Evolutionary conservation across 2,797 vertebrate species (phyloP).

Genomic region (Onychomys leucogaster): DNA sequence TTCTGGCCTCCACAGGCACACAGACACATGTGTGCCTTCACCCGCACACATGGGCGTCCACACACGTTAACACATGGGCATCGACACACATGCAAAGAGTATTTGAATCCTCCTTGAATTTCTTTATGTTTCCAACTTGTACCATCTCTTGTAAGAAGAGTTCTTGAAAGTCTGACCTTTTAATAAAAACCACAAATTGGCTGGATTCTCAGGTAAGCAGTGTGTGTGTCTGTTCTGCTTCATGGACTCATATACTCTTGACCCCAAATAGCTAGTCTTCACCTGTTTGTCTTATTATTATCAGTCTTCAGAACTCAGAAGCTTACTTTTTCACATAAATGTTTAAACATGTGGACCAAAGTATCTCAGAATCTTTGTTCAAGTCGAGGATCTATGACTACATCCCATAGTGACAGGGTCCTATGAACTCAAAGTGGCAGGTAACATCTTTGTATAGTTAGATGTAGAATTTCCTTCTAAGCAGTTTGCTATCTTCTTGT

Average conservation of each 20-base stretch:
- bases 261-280: not conserved
- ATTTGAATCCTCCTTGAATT: not conserved
- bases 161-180: conserved; percentile 2
- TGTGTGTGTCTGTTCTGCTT: conserved; percentile 43
- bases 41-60: not conserved
- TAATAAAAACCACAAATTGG: conserved; percentile 55
- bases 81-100: not conserved
- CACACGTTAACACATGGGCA: too few relatives aligned
- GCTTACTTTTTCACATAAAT: conserved; percentile 1
- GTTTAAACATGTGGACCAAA: conserved; percentile 32
- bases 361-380: not conserved
- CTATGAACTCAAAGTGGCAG: not conserved
- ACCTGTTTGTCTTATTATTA: not conserved
- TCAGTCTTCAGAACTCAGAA: not conserved
- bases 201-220: not conserved
- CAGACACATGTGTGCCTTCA: not conserved
- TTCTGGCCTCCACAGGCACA: not conserved
- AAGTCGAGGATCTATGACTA: not conserved
- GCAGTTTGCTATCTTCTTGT: not conserved
- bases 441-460: not conserved
- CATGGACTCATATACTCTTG: not conserved
- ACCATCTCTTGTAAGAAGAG: not conserved
- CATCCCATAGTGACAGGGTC: not conserved
- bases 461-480: conserved; percentile 4
- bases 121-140: not conserved